Conservation (phyloP, 2,113 vertebrate genomes). For the Aegithalos caudatus region DNA sequence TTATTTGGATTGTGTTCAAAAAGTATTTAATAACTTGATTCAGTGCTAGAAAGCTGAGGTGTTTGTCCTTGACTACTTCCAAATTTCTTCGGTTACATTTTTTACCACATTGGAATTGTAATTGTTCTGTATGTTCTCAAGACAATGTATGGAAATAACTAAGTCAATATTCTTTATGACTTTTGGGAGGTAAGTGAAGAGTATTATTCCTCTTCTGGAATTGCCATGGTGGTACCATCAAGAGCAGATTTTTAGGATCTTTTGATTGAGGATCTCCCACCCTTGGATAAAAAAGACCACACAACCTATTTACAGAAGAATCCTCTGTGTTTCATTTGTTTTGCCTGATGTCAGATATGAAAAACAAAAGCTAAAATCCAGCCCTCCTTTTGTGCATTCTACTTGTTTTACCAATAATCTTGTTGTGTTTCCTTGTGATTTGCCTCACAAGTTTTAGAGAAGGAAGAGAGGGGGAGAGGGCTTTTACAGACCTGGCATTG, state of each 20-base stretch:
- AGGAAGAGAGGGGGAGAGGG: not conserved
- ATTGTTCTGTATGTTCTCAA: not conserved
- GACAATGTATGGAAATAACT: not conserved
- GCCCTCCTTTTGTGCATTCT: not conserved
- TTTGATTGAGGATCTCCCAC: not conserved
- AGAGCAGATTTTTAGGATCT: not conserved
- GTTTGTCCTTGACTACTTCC: not conserved
- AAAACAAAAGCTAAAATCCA: not conserved
- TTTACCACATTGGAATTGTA: not conserved
- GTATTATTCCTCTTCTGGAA: not conserved
- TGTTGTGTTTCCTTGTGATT: not conserved
- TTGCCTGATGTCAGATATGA: not conserved
- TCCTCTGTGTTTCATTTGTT: not conserved
- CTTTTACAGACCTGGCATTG: not conserved
- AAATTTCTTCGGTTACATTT: not conserved
- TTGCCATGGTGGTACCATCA: not conserved
- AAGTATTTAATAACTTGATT: not conserved
- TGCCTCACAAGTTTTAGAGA: not conserved
- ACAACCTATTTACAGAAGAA: not conserved
- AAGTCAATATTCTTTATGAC: not conserved
- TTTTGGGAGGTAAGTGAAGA: not conserved
- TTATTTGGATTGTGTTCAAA: not conserved
- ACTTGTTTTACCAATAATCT: not conserved
- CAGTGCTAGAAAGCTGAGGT: not conserved
- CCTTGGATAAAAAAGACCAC: not conserved